phyloP scores from a whole-genome alignment of 2,113 vertebrate genomes.

The Eulemur rufifrons region DNA sequence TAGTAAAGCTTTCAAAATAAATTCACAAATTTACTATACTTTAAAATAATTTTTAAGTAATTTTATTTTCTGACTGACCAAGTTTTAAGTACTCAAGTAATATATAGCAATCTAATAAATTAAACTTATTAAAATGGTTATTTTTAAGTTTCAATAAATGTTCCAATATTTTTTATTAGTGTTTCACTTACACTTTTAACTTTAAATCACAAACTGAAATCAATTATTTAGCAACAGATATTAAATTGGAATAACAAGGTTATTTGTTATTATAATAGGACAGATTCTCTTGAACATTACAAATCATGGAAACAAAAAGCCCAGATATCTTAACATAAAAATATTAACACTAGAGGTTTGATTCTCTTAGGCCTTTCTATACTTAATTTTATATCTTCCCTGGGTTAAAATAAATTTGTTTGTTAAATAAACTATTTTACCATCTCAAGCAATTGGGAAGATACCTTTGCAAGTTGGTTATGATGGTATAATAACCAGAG shows the following conservation, averaged over 20 bases:
- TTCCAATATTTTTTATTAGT: slow-evolving; percentile 20
- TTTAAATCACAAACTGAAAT: slow-evolving; percentile 27
- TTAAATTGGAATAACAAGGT: slow-evolving; percentile 23
- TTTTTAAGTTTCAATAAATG: background rate
- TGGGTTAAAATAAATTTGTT: background rate
- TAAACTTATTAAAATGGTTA: slow-evolving; percentile 37
- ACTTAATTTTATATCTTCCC: background rate
- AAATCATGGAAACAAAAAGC: background rate
- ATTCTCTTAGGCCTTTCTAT: background rate
- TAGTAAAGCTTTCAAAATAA: slow-evolving; percentile 31
- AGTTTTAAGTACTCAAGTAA: background rate
- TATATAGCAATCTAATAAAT: background rate
- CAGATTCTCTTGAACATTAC: background rate
- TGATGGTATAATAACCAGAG: background rate
- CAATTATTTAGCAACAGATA: slow-evolving; percentile 2
- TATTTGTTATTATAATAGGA: background rate
- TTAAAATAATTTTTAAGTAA: background rate
- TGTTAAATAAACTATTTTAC: background rate
- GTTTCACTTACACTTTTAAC: background rate
- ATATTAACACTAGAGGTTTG: background rate
- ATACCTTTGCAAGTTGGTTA: background rate
- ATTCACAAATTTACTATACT: background rate
- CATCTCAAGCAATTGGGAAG: background rate
- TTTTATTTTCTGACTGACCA: slow-evolving; percentile 4
- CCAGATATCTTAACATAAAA: background rate